Evolutionary conservation across 1,140 invertebrate genomes (phyloP).

Genomic region (Apis florea): DNA sequence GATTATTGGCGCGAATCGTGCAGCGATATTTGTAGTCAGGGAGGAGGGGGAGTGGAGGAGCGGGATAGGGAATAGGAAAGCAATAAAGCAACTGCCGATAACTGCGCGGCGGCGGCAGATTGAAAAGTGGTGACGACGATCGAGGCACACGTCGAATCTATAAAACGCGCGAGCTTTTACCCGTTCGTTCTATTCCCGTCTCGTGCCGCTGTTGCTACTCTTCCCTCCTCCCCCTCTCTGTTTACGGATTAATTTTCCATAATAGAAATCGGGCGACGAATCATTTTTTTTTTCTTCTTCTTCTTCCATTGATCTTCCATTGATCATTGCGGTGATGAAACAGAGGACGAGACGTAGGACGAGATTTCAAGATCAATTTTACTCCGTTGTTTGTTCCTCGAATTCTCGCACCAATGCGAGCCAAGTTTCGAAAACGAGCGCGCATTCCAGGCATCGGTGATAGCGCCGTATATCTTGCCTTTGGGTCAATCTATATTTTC

Average conservation of each 20-base stretch:
- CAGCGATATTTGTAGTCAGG: constrained; percentile 10
- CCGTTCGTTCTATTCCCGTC: not conserved
- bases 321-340: no score
- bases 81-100: constrained; percentile 13
- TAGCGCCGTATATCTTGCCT: constrained; percentile 25
- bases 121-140: constrained; percentile 29
- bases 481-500: constrained; percentile 63
- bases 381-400: not conserved
- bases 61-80: constrained; percentile 8
- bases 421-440: no score
- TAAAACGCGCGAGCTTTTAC: not conserved
- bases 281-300: constrained; percentile 6
- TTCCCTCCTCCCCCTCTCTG: not conserved
- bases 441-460: no score
- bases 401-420: no score
- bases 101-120: constrained; percentile 7
- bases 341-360: no score
- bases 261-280: constrained; percentile 15
- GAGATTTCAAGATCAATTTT: no score
- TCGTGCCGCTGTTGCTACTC: no score
- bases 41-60: not conserved
- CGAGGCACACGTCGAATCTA: constrained; percentile 2
- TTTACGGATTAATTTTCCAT: constrained; percentile 23
- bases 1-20: constrained; percentile 23
- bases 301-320: not conserved